Evolutionary conservation across 1,140 invertebrate genomes (phyloP).

Genomic region (Drosophila trapezifrons): DNA sequence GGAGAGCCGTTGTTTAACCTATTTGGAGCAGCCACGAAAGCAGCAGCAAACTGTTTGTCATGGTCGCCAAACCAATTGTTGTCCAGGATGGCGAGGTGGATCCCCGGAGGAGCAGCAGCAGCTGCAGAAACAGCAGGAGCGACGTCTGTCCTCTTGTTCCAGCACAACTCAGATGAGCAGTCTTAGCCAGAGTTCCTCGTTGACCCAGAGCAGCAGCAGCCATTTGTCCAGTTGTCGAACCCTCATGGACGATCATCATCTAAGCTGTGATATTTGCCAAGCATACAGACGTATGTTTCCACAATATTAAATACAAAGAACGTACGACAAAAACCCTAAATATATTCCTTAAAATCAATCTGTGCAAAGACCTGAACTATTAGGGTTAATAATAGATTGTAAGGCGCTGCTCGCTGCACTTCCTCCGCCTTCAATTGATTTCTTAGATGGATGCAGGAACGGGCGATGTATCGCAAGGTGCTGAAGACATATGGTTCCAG

Average conservation of each 20-base stretch:
- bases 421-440: slow-evolving; percentile 52
- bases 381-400: slow-evolving; percentile 73
- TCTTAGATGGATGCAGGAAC: slow-evolving; percentile 62
- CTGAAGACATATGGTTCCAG: slow-evolving; percentile 77
- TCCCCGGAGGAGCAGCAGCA: neutral
- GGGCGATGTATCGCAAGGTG: slow-evolving; percentile 69
- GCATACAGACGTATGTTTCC: slow-evolving; percentile 56
- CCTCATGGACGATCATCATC: slow-evolving; percentile 45
- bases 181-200: slow-evolving; percentile 43
- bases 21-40: slow-evolving; percentile 54
- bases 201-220: slow-evolving; percentile 42
- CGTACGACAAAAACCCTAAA: slow-evolving; percentile 18
- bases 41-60: slow-evolving; percentile 68
- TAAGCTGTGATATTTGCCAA: slow-evolving; percentile 66
- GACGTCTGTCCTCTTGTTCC: slow-evolving; percentile 58
- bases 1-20: slow-evolving; percentile 47
- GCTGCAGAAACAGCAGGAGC: slow-evolving; percentile 7
- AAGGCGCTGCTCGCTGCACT: slow-evolving; percentile 66
- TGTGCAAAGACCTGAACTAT: slow-evolving; percentile 71
- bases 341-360: slow-evolving; percentile 63
- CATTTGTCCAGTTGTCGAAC: slow-evolving; percentile 17
- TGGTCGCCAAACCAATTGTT: slow-evolving; percentile 46
- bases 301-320: slow-evolving; percentile 2
- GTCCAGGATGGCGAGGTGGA: slow-evolving; percentile 1
- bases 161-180: slow-evolving; percentile 55